These are phyloP conservation scores for Tor tambroides DNA, from an alignment of 2,113 vertebrate species.

Conservation along the genomic window DNA sequence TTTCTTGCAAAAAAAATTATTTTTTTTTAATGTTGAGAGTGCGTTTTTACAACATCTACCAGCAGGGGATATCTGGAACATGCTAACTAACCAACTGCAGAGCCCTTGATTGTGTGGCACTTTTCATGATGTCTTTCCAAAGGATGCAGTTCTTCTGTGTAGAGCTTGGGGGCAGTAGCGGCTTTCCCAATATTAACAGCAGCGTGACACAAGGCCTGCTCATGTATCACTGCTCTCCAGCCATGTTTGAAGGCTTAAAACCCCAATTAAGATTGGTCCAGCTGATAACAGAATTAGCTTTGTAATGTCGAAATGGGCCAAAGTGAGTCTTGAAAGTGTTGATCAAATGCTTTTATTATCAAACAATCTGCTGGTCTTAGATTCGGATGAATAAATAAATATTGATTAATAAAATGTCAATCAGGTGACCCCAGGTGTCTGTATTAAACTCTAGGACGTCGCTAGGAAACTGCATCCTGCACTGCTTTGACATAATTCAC, in stretches of 20 bases:
- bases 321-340: slow-evolving; percentile 63
- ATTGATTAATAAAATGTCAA: slow-evolving; percentile 30
- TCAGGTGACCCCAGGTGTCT: slow-evolving; percentile 3
- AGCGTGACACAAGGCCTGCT: background rate
- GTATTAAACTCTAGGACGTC: background rate
- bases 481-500: background rate
- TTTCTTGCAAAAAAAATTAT: too few species aligned
- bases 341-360: slow-evolving; percentile 50
- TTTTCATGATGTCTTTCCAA: background rate
- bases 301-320: slow-evolving; percentile 62
- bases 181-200: slow-evolving; percentile 9
- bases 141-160: slow-evolving; percentile 43
- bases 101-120: background rate
- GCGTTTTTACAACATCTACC: background rate
- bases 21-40: background rate
- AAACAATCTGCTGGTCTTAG: slow-evolving; percentile 56
- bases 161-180: slow-evolving; percentile 72
- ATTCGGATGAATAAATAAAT: slow-evolving; percentile 39
- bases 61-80: background rate
- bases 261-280: slow-evolving; percentile 74
- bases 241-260: slow-evolving; percentile 55
- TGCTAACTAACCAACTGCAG: background rate
- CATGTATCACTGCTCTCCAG: slow-evolving; percentile 54
- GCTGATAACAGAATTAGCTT: slow-evolving; percentile 74
- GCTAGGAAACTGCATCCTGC: background rate